Conservation (phyloP, 2,888 invertebrate genomes). For the Ernsta delagoae region DNA sequence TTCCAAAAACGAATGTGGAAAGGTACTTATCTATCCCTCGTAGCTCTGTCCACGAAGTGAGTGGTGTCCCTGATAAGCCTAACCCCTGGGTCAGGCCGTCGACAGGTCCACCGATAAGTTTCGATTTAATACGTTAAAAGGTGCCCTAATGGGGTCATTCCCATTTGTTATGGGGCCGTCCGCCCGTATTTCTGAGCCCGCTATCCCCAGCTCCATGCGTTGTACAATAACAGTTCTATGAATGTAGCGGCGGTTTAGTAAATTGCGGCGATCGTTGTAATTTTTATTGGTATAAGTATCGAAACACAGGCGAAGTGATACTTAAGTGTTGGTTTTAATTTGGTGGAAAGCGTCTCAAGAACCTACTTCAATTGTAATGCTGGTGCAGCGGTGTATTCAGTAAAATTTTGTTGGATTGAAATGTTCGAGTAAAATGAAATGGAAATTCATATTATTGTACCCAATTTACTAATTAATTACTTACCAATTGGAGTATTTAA, state of each 20-base stretch:
- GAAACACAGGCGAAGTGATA: constrained; percentile 16
- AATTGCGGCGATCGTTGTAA: constrained; percentile 31
- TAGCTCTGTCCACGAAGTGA: constrained; percentile 57
- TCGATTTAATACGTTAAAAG: constrained; percentile 83
- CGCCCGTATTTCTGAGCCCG: constrained; percentile 56
- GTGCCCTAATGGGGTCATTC: constrained; percentile 79
- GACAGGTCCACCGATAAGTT: constrained; percentile 66
- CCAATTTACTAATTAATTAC: no score
- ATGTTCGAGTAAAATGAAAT: background rate
- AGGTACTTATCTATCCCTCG: constrained; percentile 44
- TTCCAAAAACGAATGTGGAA: constrained; percentile 51
- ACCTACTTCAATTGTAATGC: background rate
- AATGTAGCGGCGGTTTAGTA: constrained; percentile 34
- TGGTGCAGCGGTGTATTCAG: background rate
- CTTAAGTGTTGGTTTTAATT: constrained; percentile 11
- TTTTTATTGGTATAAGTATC: constrained; percentile 24
- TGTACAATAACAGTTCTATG: constrained; percentile 37
- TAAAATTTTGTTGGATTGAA: constrained; percentile 7
- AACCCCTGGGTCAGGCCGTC: constrained; percentile 49
- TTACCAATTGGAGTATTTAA: no score
- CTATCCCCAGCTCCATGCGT: constrained; percentile 33
- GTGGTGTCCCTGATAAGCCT: constrained; percentile 66
- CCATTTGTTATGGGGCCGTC: constrained; percentile 73
- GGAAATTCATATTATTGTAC: background rate
- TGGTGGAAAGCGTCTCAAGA: constrained; percentile 6